phyloP scores from a whole-genome alignment of 2,113 vertebrate genomes.

The Ariopsis seemanni region DNA sequence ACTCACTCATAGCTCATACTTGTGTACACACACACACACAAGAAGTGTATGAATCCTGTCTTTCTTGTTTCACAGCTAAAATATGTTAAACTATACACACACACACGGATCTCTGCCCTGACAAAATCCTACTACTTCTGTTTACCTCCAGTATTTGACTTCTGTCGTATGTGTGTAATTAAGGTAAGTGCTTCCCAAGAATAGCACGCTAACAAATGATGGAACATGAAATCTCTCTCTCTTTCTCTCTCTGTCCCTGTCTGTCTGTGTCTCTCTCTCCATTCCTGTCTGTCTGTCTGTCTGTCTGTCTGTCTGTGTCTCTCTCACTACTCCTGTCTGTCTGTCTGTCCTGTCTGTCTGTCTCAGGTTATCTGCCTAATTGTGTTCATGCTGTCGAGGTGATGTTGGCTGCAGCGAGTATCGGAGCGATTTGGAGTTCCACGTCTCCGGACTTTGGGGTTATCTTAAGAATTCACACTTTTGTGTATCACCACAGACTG shows the following conservation, averaged over 20 bases:
- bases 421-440: conserved; percentile 94
- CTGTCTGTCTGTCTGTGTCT: not conserved
- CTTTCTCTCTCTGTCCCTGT: not conserved
- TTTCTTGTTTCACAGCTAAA: too few relatives aligned
- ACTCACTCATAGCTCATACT: not conserved
- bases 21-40: not conserved
- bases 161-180: conserved; percentile 8
- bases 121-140: not conserved
- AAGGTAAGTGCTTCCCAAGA: not conserved
- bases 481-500: too few relatives aligned
- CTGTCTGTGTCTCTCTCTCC: not conserved
- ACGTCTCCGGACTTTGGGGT: conserved; percentile 94
- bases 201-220: not conserved
- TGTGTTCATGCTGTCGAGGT: conserved; percentile 84
- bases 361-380: conserved; percentile 90
- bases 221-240: not conserved
- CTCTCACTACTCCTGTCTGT: not conserved
- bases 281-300: not conserved
- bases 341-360: not conserved
- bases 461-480: conserved; percentile 77
- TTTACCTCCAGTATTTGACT: not conserved
- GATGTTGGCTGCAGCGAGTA: conserved; percentile 90
- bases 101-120: not conserved
- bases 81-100: not conserved
- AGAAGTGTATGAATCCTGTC: too few relatives aligned